Evolutionary conservation across 2,888 invertebrate species (phyloP).

Genomic region (Cacoxenus indagator): DNA sequence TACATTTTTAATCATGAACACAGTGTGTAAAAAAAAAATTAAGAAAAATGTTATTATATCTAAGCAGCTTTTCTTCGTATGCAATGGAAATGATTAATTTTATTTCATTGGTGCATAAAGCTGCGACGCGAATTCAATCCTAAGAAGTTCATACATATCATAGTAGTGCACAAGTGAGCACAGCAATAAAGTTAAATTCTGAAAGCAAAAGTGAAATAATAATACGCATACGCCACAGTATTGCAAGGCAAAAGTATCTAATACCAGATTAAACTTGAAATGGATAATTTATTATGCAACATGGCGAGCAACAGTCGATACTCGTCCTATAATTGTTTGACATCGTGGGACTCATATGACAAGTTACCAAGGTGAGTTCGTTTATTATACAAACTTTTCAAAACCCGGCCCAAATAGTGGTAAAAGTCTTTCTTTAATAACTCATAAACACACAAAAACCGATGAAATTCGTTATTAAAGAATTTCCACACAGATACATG

Average conservation of each 20-base stretch:
- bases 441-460: too few species aligned
- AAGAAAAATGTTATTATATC: neutral
- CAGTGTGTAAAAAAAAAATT: neutral
- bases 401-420: neutral
- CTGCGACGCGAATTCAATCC: neutral
- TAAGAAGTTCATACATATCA: neutral
- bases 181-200: neutral
- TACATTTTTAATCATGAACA: too few species aligned
- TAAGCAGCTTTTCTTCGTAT: neutral
- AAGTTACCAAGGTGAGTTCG: slow-evolving; percentile 83
- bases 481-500: neutral
- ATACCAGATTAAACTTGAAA: slow-evolving; percentile 45
- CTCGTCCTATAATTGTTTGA: slow-evolving; percentile 90
- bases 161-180: neutral
- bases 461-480: too few species aligned
- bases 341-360: slow-evolving; percentile 93
- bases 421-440: too few species aligned
- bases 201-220: neutral
- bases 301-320: slow-evolving; percentile 80
- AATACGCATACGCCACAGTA: neutral
- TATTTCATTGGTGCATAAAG: neutral
- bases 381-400: neutral
- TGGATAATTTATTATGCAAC: slow-evolving; percentile 71
- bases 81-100: neutral
- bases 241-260: neutral